A percentile compares a stretch with the other conserved stretches of the same genome.
Conservation (phyloP, 2,797 vertebrate genomes). For the Xenentodon cancila region DNA sequence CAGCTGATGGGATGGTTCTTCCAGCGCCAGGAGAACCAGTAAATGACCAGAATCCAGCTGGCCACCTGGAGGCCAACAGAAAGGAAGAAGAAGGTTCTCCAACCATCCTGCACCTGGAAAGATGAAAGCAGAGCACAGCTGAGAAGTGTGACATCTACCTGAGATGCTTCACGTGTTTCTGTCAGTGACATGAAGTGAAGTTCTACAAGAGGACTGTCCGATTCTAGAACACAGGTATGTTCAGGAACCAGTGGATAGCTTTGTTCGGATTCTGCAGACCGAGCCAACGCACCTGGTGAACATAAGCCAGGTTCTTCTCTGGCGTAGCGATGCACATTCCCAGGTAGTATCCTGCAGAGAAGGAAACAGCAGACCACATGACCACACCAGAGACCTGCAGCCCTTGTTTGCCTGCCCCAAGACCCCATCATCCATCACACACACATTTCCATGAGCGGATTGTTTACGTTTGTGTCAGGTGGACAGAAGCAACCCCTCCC, state of each 20-base stretch:
- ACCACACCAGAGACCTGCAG: not conserved
- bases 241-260: too few relatives aligned
- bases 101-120: conserved; percentile 76
- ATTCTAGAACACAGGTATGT: too few relatives aligned
- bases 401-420: too few relatives aligned
- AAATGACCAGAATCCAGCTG: conserved; percentile 79
- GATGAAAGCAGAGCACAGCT: not conserved
- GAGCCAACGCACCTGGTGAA: conserved; percentile 66
- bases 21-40: conserved; percentile 88
- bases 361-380: not conserved
- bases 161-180: too few relatives aligned
- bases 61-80: conserved; percentile 79
- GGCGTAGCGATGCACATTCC: conserved; percentile 94
- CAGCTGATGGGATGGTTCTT: conserved; percentile 86
- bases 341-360: conserved; percentile 88
- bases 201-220: too few relatives aligned
- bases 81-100: conserved; percentile 83
- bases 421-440: too few relatives aligned
- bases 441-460: too few relatives aligned
- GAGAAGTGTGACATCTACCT: too few relatives aligned
- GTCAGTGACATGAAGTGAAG: too few relatives aligned
- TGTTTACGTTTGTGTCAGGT: too few relatives aligned
- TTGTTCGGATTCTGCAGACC: too few relatives aligned
- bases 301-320: conserved; percentile 83
- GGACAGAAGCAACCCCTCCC: too few relatives aligned